Conservation (phyloP, 1,140 invertebrate genomes). For the Potamilus streckersoni region DNA sequence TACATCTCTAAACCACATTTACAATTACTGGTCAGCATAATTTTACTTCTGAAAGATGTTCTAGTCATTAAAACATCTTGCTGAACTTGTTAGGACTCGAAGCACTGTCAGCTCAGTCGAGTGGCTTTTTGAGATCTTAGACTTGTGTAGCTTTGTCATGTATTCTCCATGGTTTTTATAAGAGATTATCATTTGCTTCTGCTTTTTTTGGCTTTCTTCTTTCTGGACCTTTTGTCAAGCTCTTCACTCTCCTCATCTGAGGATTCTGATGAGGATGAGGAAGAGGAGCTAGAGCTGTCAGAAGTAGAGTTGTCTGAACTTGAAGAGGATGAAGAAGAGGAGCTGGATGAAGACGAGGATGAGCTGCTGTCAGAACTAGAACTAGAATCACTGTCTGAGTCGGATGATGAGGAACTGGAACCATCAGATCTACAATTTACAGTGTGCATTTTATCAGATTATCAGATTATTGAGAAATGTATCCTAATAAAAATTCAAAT, state of each 20-base stretch:
- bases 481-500: no score
- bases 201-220: slow-evolving; percentile 7
- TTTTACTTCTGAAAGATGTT: no score
- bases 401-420: slow-evolving; percentile 16
- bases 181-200: slow-evolving; percentile 10
- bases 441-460: neutral
- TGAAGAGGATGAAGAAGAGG: slow-evolving; percentile 32
- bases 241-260: slow-evolving; percentile 10
- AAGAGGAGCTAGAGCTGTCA: neutral
- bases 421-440: slow-evolving; percentile 11
- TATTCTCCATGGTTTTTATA: neutral
- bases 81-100: no score
- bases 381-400: slow-evolving; percentile 10
- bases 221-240: slow-evolving; percentile 2
- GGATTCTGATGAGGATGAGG: slow-evolving; percentile 10
- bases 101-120: no score
- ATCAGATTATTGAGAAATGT: neutral
- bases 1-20: no score
- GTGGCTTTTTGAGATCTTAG: no score
- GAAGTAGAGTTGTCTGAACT: slow-evolving; percentile 27
- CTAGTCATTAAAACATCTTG: no score
- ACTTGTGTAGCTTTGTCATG: neutral
- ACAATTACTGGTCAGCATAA: no score
- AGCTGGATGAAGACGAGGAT: slow-evolving; percentile 25
- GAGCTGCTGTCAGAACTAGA: slow-evolving; percentile 20